Base-by-base conservation (phyloP, 2,113 vertebrate species). In the Manacus vitellinus region DNA sequence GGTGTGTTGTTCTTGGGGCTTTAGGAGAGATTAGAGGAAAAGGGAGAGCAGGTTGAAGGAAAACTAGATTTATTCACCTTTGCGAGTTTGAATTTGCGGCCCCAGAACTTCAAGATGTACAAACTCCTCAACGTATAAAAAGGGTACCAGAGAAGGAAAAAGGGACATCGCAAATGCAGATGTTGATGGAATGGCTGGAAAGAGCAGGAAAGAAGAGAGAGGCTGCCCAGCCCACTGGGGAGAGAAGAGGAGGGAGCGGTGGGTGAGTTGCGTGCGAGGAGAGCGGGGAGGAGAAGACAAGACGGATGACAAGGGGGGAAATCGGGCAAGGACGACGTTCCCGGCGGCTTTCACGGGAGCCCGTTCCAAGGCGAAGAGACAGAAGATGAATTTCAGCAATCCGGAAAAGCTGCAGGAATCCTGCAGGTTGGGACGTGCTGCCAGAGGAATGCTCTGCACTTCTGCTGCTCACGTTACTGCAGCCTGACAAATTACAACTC, bases 341-440 rank as follows among this genome's bases (percentile, higher is more conserved):
- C 80, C 5, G 0, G 56, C 1, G 0, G 84, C 89, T 87, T 92
- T 72, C 66, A 22, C 0, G 1, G 77, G 74, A 72, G 51, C 10
- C 75, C 79, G 62, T 79, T 93, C 89, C 87, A 76, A 89, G 83
- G 77, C 84, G 78, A 4, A 78, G 84, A 95, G 94, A 70, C 80
- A 94, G 66, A 37, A 93, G 95, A 94, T 89, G 52, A 56, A 94
- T 97, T 90, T 94, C 85, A 80, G 86, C 79, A 86, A 14, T 83
- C 85, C 5, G 0, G 90, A 88, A 79, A 82, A 95, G 94, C 95
- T 94, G 65, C 86, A 95, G 95, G 95, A 95, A 84, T 96, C 76
- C 87, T 79, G 95, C 96, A 96, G 95, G 93, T 96, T 94, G 85
- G 88, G 90, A 93, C 92, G 4, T 96, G 96, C 88, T 97, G 94